A percentile compares a stretch with the other conserved stretches of the same genome.
Conservation (phyloP, 2,113 vertebrate genomes). For the Notechis scutatus region DNA sequence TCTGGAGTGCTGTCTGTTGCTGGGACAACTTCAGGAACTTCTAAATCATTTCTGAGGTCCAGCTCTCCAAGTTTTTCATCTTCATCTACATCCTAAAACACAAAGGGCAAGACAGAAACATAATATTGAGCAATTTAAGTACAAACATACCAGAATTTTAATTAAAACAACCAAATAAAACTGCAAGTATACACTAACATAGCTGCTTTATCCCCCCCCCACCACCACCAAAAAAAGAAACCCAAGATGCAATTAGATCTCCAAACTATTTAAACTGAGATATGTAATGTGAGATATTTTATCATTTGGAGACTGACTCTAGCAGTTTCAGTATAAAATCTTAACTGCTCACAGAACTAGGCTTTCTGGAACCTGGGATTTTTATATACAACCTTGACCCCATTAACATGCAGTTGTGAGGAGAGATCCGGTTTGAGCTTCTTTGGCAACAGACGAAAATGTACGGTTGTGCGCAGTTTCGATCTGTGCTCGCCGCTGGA, state of each 20-base stretch:
- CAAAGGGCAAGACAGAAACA: background rate
- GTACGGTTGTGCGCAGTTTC: too few relatives aligned
- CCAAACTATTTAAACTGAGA: background rate
- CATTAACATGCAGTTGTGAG: background rate
- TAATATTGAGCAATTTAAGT: background rate
- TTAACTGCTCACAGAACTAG: background rate
- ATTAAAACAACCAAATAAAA: background rate
- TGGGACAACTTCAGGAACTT: constrained; percentile 76
- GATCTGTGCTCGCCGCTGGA: too few relatives aligned
- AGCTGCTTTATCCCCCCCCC: background rate
- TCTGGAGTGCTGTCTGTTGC: constrained; percentile 89
- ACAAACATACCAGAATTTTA: background rate
- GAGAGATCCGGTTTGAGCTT: too few relatives aligned
- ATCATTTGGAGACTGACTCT: background rate
- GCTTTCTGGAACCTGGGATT: background rate
- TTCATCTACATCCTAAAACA: constrained; percentile 79
- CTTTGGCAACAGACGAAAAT: too few relatives aligned
- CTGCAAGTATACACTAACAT: background rate
- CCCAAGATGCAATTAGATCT: background rate
- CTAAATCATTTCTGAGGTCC: constrained; percentile 75
- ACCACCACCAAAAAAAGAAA: too few relatives aligned
- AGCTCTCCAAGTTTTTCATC: constrained; percentile 82
- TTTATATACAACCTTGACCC: background rate
- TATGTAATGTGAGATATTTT: background rate
- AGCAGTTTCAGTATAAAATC: background rate